phyloP scores from a whole-genome alignment of 2,888 invertebrate genomes.

The Caenorhabditis wallacei region DNA sequence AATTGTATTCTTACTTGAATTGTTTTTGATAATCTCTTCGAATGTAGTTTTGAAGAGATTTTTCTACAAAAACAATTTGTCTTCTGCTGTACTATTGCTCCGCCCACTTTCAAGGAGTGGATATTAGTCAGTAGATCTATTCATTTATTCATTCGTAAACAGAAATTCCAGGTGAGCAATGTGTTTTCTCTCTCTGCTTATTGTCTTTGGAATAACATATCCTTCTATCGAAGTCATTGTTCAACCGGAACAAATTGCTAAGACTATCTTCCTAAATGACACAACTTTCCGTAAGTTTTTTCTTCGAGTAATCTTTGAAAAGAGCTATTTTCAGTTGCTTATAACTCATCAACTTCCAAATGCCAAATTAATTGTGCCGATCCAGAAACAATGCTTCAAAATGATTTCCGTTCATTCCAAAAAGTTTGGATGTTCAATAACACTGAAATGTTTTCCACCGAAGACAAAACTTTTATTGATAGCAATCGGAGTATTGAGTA shows the following conservation, averaged over 20 bases:
- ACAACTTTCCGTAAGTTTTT: constrained; percentile 50
- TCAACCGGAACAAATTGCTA: constrained; percentile 57
- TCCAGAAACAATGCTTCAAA: constrained; percentile 52
- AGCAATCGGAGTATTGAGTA: constrained; percentile 61
- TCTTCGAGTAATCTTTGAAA: too few species aligned
- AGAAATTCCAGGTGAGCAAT: constrained; percentile 29
- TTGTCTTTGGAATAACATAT: background rate
- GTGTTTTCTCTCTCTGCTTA: background rate
- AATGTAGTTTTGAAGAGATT: constrained; percentile 41
- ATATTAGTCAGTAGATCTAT: background rate
- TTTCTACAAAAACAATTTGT: constrained; percentile 19
- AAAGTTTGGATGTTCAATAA: constrained; percentile 63
- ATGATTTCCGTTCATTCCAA: constrained; percentile 49
- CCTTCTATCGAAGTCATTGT: constrained; percentile 8
- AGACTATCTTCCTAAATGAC: constrained; percentile 51
- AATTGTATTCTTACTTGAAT: constrained; percentile 36
- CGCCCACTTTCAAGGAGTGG: constrained; percentile 12
- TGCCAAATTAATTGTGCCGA: constrained; percentile 65
- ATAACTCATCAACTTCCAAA: constrained; percentile 48
- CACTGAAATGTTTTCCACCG: constrained; percentile 53
- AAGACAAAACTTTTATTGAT: constrained; percentile 65
- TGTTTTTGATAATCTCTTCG: constrained; percentile 51
- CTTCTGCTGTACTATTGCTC: constrained; percentile 46
- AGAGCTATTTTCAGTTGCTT: constrained; percentile 40
- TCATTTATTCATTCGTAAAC: constrained; percentile 7